Base-by-base conservation (phyloP, 2,113 vertebrate genomes). In the Alectura lathami region DNA sequence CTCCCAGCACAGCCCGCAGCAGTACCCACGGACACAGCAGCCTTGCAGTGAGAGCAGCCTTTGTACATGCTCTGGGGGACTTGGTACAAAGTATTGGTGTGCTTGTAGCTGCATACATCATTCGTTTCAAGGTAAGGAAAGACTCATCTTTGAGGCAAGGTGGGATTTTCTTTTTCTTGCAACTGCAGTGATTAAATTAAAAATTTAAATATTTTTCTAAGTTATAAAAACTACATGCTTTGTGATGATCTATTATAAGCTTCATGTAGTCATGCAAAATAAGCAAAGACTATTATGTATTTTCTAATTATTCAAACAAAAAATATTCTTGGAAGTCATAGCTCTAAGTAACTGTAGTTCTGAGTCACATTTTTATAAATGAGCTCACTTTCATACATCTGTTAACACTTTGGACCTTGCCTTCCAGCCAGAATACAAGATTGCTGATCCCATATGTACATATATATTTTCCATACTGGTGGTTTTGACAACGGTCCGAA, bases 381-480 rank as follows among this genome's bases (percentile, higher is more conserved):
- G 13, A 34, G 10, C 4, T 80, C 91, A 36, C 73, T 38, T 91
- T 70, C 36, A 6, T 70, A 67, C 36, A 74, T 87, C 27, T 54
- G 95, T 60, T 96, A 38, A 91, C 72, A 63, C 22, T 59, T 24
- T 83, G 42, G 42, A 78, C 50, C 76, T 97, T 97, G 45, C 64
- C 62, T 97, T 98, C 91, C 98, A 99, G 99, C 99, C 99, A 29
- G 99, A 99, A 86, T 98, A 99, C 92, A 99, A 99, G 97, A 97
- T 99, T 94, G 99, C 99, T 21, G 99, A 99, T 90, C 99, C 99
- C n/a, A 98, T 99, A 95, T 99, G 99, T 92, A 99, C 99, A 17
- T 99, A 99, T 4, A 91, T 99, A 86, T 99, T 99, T 97, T 99
- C 99, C 15, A 64, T 99, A 88, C 98, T 99, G 93, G 99, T 99